Conservation (phyloP, 30 jellyfish, hydroid and myxozoan species). For the Chironex yamaguchii region DNA sequence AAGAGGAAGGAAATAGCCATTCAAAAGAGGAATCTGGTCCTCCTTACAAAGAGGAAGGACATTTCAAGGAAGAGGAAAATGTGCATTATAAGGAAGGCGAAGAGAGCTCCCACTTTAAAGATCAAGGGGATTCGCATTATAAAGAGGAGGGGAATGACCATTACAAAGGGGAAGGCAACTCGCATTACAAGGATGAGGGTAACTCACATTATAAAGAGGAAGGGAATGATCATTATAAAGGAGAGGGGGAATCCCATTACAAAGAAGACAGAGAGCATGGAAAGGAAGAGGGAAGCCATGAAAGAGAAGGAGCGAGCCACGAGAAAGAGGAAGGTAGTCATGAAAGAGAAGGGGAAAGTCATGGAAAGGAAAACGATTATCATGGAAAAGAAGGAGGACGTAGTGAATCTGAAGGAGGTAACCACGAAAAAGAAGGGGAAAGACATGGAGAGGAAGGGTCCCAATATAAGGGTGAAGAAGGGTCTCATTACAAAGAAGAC, state of each 20-base stretch:
- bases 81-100: not conserved
- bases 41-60: not conserved
- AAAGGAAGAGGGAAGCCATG: not conserved
- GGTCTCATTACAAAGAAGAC: not conserved
- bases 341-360: not conserved
- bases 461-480: not conserved
- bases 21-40: not conserved
- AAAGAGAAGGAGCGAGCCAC: slow-evolving; percentile 9
- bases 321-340: not conserved
- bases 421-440: not conserved
- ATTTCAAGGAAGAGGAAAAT: not conserved
- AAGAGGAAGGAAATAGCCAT: not conserved
- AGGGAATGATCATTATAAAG: not conserved
- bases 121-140: no score
- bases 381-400: not conserved
- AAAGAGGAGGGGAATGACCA: not conserved
- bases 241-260: not conserved
- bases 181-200: not conserved
- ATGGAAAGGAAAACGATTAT: not conserved
- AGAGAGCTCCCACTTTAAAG: no score
- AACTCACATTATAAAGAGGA: not conserved
- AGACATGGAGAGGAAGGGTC: not conserved
- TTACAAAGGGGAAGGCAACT: not conserved
- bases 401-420: not conserved
- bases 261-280: not conserved